Evolutionary conservation across 37 sponge, comb jelly and placozoan genomes (phyloP).

Genomic region (Haliclona indistincta): DNA sequence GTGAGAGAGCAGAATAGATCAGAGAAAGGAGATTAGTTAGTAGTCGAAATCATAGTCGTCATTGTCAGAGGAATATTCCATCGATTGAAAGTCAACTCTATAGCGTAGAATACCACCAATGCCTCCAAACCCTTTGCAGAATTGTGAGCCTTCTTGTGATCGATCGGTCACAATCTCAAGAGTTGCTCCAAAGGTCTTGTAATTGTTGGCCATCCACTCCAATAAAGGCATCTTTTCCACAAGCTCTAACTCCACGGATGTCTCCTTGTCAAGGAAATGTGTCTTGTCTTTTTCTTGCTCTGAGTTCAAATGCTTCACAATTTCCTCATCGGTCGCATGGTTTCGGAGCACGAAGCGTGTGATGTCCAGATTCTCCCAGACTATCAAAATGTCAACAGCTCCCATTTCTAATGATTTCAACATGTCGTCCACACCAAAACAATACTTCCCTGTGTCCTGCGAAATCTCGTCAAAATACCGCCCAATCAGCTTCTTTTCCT

Average conservation of each 20-base stretch:
- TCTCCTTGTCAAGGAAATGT: conserved; percentile 86
- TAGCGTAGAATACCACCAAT: conserved; percentile 96
- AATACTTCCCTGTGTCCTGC: conserved; percentile 97
- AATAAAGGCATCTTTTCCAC: conserved; percentile 85
- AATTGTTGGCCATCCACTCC: conserved; percentile 99
- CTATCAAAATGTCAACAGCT: conserved; percentile 94
- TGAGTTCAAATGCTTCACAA: conserved; percentile 80
- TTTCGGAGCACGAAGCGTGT: conserved; percentile 85
- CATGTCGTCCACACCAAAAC: conserved; percentile 95
- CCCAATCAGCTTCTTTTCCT: conserved; percentile 98
- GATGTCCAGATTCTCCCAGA: conserved; percentile 97
- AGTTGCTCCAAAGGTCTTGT: conserved; percentile 94
- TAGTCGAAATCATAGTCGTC: conserved; percentile 89
- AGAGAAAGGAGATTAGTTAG: conserved; percentile 13
- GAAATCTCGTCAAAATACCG: conserved; percentile 99
- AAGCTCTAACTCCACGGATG: conserved; percentile 93
- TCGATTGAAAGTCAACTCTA: conserved; percentile 96
- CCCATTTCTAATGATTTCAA: conserved; percentile 96
- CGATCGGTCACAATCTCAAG: conserved; percentile 98
- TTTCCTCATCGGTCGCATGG: conserved; percentile 83
- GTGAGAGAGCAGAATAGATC: too few relatives aligned
- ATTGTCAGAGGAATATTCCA: conserved; percentile 86
- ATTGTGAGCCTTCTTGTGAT: conserved; percentile 99
- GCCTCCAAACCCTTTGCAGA: conserved; percentile 99
- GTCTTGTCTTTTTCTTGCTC: conserved; percentile 98